Evolutionary conservation across 2,113 vertebrate species (phyloP).

Genomic region (Platichthys flesus): DNA sequence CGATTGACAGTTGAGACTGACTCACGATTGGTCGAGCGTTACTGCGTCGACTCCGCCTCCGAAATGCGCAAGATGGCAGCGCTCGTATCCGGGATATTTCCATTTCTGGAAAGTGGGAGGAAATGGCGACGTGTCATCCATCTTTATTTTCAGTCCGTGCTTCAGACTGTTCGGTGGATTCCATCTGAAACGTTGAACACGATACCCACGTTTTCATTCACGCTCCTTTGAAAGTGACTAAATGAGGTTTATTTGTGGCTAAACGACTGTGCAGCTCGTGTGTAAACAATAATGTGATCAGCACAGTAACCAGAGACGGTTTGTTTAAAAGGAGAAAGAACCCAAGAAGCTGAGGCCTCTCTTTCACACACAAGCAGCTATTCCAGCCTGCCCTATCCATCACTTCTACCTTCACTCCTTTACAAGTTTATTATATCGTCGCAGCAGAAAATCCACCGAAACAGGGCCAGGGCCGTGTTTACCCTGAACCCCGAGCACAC

Average conservation of each 20-base stretch:
- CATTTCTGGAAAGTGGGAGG: neutral
- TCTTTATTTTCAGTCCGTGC: neutral
- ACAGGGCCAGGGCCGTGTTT: slow-evolving; percentile 58
- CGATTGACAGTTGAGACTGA: neutral
- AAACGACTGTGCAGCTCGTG: neutral
- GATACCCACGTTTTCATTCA: slow-evolving; percentile 17
- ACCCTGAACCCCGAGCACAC: slow-evolving; percentile 46
- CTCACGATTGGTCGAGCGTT: neutral
- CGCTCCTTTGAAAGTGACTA: neutral
- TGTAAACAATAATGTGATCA: slow-evolving; percentile 18
- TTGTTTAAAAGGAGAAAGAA: slow-evolving; percentile 15
- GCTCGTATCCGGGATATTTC: neutral
- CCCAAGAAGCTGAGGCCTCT: neutral
- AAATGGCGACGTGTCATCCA: neutral
- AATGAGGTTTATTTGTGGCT: neutral
- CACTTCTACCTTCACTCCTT: slow-evolving; percentile 21
- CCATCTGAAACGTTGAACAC: neutral
- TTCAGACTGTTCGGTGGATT: too few relatives aligned
- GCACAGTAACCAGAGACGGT: slow-evolving; percentile 17
- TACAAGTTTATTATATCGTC: slow-evolving; percentile 36
- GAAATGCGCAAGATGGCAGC: neutral
- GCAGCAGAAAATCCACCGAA: slow-evolving; percentile 40
- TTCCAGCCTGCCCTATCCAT: slow-evolving; percentile 22
- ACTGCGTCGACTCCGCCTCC: neutral
- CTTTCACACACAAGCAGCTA: neutral